Evolutionary conservation across 2,888 invertebrate species (phyloP).

Genomic region (Ctenicera cuprea): DNA sequence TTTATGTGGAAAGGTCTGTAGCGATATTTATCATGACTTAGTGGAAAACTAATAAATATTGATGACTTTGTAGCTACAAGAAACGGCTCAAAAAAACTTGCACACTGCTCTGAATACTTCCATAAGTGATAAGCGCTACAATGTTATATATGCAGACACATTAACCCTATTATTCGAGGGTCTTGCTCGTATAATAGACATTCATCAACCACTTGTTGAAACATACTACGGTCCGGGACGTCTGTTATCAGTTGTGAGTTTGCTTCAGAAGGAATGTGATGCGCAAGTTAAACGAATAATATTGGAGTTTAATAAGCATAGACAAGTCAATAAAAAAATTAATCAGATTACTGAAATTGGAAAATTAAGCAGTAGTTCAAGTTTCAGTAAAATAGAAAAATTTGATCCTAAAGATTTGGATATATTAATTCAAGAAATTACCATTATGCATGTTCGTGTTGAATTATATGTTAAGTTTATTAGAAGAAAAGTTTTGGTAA

Average conservation of each 20-base stretch:
- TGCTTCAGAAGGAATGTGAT: constrained; percentile 89
- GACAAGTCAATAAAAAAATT: constrained; percentile 80
- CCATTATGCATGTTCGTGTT: constrained; percentile 92
- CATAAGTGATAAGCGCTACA: constrained; percentile 81
- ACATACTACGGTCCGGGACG: constrained; percentile 91
- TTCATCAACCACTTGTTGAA: constrained; percentile 92
- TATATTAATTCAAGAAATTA: constrained; percentile 91
- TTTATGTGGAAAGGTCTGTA: constrained; percentile 84
- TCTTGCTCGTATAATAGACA: constrained; percentile 87
- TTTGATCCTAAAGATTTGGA: constrained; percentile 91
- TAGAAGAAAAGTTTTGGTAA: constrained; percentile 82
- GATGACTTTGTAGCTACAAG: constrained; percentile 76
- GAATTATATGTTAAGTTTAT: constrained; percentile 94
- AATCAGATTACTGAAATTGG: constrained; percentile 78
- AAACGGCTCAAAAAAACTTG: constrained; percentile 83
- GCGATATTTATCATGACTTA: no score
- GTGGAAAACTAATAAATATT: no score
- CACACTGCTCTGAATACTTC: constrained; percentile 80
- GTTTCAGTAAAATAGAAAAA: constrained; percentile 74
- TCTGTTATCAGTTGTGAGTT: constrained; percentile 81
- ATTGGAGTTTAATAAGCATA: constrained; percentile 82
- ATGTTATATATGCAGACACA: constrained; percentile 90
- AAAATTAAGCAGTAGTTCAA: constrained; percentile 69
- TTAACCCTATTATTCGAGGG: constrained; percentile 87
- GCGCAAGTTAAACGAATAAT: constrained; percentile 78